Evolutionary conservation across 2,797 vertebrate species (phyloP).

Genomic region (Pangasius macronema): DNA sequence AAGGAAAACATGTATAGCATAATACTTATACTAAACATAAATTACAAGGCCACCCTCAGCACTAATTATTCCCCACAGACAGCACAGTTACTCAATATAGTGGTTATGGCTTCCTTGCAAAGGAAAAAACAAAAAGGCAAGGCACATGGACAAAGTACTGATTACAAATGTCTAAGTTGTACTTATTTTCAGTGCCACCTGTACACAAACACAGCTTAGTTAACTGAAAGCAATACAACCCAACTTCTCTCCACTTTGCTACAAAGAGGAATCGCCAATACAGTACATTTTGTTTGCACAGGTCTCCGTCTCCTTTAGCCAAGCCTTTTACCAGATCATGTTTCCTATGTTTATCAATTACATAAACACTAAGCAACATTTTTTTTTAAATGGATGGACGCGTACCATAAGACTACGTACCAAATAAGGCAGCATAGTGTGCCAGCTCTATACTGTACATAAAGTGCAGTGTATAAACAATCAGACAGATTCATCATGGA

Average conservation of each 20-base stretch:
- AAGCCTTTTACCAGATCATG: conserved; percentile 1
- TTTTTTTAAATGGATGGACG: conserved; percentile 6
- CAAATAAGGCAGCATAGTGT: conserved; percentile 32
- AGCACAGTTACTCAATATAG: conserved; percentile 57
- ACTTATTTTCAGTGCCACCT: not conserved
- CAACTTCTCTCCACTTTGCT: not conserved
- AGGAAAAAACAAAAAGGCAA: not conserved
- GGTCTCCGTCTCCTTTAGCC: not conserved
- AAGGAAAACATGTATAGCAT: not conserved
- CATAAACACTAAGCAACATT: conserved; percentile 4
- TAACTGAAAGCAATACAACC: not conserved
- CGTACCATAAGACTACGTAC: conserved; percentile 26
- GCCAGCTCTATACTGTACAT: conserved; percentile 7
- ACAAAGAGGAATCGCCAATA: not conserved
- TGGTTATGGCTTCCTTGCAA: conserved; percentile 65
- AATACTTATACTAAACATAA: conserved; percentile 30
- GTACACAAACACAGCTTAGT: not conserved
- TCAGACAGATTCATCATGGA: conserved; percentile 46
- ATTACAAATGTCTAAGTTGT: not conserved
- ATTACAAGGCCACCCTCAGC: not conserved
- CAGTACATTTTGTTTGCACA: not conserved
- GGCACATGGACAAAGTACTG: conserved; percentile 32
- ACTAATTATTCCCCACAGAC: conserved; percentile 4
- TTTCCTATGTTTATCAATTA: not conserved
- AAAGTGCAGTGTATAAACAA: conserved; percentile 16